Percentiles rank a stretch among this genome's conserved stretches.
phyloP scores from a whole-genome alignment of 2,113 vertebrate genomes.

The Psilopogon haemacephalus region DNA sequence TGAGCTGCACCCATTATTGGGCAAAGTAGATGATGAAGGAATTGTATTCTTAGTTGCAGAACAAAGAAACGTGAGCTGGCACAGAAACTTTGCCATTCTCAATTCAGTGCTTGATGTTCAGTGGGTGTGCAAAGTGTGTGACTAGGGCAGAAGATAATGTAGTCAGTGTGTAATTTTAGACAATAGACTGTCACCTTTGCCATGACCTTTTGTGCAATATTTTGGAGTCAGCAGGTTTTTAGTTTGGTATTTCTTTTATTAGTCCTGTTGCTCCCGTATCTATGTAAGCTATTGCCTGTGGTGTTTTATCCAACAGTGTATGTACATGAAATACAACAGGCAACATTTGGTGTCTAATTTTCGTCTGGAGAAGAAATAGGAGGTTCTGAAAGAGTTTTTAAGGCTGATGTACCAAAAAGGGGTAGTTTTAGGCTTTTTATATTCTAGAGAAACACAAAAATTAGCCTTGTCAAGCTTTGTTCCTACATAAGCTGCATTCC shows the following conservation, averaged over 20 bases:
- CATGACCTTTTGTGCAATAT: not conserved
- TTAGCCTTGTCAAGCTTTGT: not conserved
- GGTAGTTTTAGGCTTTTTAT: not conserved
- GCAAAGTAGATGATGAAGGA: not conserved
- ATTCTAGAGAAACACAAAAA: not conserved
- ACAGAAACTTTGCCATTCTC: not conserved
- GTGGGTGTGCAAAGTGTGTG: not conserved
- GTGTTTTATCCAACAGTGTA: not conserved
- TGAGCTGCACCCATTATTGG: not conserved
- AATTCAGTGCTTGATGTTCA: not conserved
- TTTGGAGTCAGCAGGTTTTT: not conserved
- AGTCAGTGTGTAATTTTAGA: not conserved
- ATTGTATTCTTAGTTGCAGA: not conserved
- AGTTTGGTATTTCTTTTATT: not conserved
- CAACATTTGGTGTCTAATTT: not conserved
- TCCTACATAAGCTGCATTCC: not conserved
- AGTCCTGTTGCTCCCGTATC: not conserved
- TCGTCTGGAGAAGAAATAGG: not conserved
- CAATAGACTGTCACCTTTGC: not conserved
- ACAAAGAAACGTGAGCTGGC: not conserved
- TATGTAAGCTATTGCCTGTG: not conserved
- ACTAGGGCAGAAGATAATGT: not conserved
- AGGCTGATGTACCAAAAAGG: not conserved
- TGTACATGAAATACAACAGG: not conserved
- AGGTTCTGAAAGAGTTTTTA: not conserved